A percentile compares a stretch with the other conserved stretches of the same genome.
Conservation (phyloP, 2,797 vertebrate species). For the Trichosurus vulpecula region DNA sequence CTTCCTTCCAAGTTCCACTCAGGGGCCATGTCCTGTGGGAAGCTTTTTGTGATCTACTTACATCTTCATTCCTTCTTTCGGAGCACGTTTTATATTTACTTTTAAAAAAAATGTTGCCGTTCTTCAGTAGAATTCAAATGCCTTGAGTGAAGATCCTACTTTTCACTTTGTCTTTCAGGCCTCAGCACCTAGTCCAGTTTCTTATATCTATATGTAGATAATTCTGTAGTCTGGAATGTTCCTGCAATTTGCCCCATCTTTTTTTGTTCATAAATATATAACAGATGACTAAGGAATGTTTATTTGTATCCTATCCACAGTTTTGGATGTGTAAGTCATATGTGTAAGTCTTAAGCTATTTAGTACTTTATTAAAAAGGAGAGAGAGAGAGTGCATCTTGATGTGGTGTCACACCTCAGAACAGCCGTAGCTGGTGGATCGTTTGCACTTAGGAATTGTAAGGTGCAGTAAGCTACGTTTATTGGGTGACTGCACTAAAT, state of each 20-base stretch:
- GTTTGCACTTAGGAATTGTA: background rate
- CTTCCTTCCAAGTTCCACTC: background rate
- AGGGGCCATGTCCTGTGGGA: background rate
- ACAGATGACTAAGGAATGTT: background rate
- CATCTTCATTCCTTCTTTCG: background rate
- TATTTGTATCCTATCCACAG: background rate
- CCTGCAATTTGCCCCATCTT: background rate
- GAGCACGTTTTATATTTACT: background rate
- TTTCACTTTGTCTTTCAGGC: background rate
- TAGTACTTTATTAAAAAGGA: background rate
- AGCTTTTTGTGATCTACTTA: background rate
- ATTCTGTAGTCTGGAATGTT: background rate
- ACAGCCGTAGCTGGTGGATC: background rate
- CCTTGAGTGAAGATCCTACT: background rate
- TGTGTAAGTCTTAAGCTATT: background rate
- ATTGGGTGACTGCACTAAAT: background rate
- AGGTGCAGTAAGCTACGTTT: background rate
- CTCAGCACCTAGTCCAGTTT: background rate
- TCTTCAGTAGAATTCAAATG: background rate
- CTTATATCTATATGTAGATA: background rate
- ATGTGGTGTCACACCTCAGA: background rate
- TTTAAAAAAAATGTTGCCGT: background rate
- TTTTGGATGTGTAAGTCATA: background rate
- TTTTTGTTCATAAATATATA: background rate
- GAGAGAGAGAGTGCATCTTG: background rate